Evolutionary conservation across 2,888 invertebrate species (phyloP), one percentile per base, ranked within the genome.

Genomic region (Dasypolia templi): DNA sequence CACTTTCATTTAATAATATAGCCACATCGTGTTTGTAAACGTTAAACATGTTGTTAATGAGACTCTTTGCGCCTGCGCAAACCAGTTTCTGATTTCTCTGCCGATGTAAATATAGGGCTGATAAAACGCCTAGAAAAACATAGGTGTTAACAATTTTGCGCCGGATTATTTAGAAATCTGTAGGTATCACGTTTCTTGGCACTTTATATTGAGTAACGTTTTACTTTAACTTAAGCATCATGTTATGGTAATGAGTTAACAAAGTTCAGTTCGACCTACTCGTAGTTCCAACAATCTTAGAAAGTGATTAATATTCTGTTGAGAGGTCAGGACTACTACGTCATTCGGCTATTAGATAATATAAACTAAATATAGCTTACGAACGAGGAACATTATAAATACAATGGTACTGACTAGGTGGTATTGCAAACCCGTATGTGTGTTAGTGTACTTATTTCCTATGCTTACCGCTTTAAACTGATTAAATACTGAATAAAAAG

Each of bases 1-100:
- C 86, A 92, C 93, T 93, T 93, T 93, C 92, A 84, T 92, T 92
- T 91, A 90, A 90, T 89, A 89, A 88, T 77, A 88, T 81, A 84
- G 77, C 79, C 70, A 76, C 77, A 84, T 75, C 83, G 65, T 83
- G 86, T 86, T 87, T 85, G 85, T 82, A 80, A 86, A 88, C 75
- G 86, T 81, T 88, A 87, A 90, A 88, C 87, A 87, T 84, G 89
- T 86, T 83, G 87, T 86, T 91, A 92, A 91, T 90, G 90, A 89
- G 87, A 58, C 76, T 59, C 75, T 70, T 42, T 81, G 83, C 85
- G 77, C 58, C 49, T 61, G 79, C 78, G 76, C 79, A 80, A 81
- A 88, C 89, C 86, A 79, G 89, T 88, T 83, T 77, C 77, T 72
- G 86, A 87, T 89, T 90, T 89, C 89, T 81, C 83, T 81, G 72